Conservation (phyloP, 1,140 invertebrate species). For the Apis dorsata region DNA sequence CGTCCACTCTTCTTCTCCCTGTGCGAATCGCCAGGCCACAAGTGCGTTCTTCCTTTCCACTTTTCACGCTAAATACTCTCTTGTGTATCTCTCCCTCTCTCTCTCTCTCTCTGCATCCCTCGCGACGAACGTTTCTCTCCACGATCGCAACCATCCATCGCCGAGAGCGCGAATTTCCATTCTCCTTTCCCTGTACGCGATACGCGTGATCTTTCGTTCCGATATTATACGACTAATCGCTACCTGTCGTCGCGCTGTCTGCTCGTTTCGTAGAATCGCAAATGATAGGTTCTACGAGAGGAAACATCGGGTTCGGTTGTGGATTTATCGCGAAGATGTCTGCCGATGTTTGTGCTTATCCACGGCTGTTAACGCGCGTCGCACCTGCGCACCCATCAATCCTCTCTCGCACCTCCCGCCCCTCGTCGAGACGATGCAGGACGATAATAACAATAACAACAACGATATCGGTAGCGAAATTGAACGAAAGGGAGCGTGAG, state of each 20-base stretch:
- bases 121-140: neutral
- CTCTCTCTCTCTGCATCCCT: no score
- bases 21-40: constrained; percentile 3
- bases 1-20: neutral
- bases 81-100: no score
- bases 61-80: no score
- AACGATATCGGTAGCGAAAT: constrained; percentile 21
- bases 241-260: constrained; percentile 26
- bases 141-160: no score
- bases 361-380: constrained; percentile 8
- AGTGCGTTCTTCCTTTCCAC: neutral
- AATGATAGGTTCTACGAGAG: constrained; percentile 21
- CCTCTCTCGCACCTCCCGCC: neutral
- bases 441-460: neutral
- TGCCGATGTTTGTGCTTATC: neutral
- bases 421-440: no score
- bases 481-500: neutral
- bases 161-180: no score
- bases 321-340: constrained; percentile 38
- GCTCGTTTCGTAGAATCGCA: neutral
- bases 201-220: neutral
- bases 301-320: neutral
- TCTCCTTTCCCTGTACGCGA: no score
- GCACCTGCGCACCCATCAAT: constrained; percentile 36
- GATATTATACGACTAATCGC: constrained; percentile 15